phyloP scores from a whole-genome alignment of 2,113 vertebrate species.

The Equus przewalskii region DNA sequence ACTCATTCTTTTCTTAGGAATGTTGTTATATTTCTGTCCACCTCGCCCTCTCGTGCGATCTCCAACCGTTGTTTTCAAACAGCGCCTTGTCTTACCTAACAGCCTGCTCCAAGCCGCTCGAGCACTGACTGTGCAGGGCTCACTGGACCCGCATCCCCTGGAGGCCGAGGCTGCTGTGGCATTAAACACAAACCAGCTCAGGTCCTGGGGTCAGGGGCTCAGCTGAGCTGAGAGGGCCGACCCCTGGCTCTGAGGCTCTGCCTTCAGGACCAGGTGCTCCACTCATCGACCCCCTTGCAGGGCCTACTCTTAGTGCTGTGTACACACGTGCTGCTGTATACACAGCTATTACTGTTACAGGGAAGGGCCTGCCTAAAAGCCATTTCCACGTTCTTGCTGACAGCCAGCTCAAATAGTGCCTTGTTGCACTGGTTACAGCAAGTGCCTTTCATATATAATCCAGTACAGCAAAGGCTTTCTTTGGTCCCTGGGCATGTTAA shows the following conservation, averaged over 20 bases:
- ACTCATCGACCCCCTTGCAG: accelerated
- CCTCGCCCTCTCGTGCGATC: accelerated
- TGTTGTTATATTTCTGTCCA: background rate
- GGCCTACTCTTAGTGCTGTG: background rate
- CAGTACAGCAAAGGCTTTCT: background rate
- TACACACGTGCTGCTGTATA: accelerated
- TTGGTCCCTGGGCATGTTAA: background rate
- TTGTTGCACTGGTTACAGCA: background rate
- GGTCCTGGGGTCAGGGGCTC: background rate
- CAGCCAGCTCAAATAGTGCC: background rate
- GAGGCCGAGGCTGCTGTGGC: background rate
- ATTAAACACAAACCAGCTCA: background rate
- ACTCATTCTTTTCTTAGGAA: background rate
- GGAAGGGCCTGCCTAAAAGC: background rate
- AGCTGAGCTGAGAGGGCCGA: background rate
- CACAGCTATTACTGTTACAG: background rate
- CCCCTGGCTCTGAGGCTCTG: background rate
- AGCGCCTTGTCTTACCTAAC: background rate
- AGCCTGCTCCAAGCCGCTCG: background rate
- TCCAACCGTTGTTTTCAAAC: background rate
- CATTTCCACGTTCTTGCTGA: background rate
- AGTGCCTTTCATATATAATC: background rate
- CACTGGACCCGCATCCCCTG: background rate
- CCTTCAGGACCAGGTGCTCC: background rate
- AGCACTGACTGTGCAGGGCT: background rate